Conservation (phyloP, 2,888 invertebrate species). For the Horisme vitalbata region DNA sequence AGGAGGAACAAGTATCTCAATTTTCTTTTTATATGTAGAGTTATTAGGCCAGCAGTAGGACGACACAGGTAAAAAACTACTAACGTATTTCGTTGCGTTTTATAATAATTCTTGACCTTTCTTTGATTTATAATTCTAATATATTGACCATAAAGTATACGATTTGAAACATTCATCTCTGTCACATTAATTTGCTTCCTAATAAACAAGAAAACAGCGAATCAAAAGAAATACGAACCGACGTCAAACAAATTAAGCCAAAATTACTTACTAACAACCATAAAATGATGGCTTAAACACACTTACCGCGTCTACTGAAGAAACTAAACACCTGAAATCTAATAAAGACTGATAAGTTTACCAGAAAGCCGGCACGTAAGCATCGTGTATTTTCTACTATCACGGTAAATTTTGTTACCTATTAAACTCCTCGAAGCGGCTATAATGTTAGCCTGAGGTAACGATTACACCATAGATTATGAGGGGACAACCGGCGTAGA, state of each 20-base stretch:
- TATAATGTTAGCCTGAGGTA: slow-evolving; percentile 80
- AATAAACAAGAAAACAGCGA: not conserved
- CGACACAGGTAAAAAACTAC: no score
- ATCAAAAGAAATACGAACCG: slow-evolving; percentile 13
- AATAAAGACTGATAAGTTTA: slow-evolving; percentile 69
- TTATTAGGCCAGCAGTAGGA: no score
- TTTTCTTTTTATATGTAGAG: no score
- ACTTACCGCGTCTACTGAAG: slow-evolving; percentile 41
- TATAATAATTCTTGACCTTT: no score
- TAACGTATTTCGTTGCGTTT: no score
- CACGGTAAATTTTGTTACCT: slow-evolving; percentile 81
- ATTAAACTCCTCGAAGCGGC: slow-evolving; percentile 81
- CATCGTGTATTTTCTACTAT: slow-evolving; percentile 78
- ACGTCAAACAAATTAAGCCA: slow-evolving; percentile 25
- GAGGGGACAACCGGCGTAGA: slow-evolving; percentile 41
- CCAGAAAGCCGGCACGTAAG: slow-evolving; percentile 70
- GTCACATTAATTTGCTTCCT: no score
- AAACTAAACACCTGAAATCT: slow-evolving; percentile 67
- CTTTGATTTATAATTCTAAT: no score
- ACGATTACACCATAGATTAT: slow-evolving; percentile 76
- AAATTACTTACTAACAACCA: no score
- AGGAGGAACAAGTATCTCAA: no score
- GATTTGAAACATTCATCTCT: no score
- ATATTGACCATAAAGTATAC: no score
- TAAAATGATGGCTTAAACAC: slow-evolving; percentile 33